A percentile compares a stretch with the other conserved stretches of the same genome.
Conservation (phyloP, 2,888 invertebrate species). For the Caenorhabditis auriculariae region DNA sequence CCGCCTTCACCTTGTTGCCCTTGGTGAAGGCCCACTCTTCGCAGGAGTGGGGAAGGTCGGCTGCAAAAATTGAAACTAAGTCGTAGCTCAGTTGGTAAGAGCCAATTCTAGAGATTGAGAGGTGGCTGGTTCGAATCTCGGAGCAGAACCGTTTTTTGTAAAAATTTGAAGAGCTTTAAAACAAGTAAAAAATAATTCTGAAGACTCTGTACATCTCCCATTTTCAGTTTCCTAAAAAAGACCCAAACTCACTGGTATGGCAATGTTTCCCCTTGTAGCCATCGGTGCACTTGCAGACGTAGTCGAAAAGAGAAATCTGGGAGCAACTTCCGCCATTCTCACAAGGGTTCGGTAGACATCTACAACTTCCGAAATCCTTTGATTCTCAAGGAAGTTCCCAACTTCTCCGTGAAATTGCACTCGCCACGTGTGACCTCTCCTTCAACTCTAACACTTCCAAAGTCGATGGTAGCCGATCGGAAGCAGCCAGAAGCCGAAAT, state of each 20-base stretch:
- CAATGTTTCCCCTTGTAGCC: slow-evolving; percentile 56
- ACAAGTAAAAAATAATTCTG: too few species aligned
- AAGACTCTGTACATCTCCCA: too few species aligned
- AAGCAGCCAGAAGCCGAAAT: slow-evolving; percentile 53
- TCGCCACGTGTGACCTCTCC: slow-evolving; percentile 42
- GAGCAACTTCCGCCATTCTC: slow-evolving; percentile 52
- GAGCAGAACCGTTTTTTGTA: too few species aligned
- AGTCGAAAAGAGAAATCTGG: slow-evolving; percentile 45
- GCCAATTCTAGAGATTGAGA: too few species aligned
- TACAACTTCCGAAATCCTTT: slow-evolving; percentile 15
- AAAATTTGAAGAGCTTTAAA: too few species aligned
- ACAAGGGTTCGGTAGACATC: slow-evolving; percentile 57
- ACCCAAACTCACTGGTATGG: slow-evolving; percentile 46
- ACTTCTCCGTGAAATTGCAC: slow-evolving; percentile 46
- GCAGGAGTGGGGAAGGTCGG: slow-evolving; percentile 53
- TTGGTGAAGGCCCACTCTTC: slow-evolving; percentile 51
- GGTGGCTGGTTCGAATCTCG: too few species aligned
- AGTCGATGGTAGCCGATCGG: slow-evolving; percentile 56
- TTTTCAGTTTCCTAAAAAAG: slow-evolving; percentile 5
- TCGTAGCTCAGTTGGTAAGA: too few species aligned
- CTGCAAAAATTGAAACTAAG: too few species aligned
- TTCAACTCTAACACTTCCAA: slow-evolving; percentile 39
- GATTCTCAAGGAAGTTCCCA: neutral
- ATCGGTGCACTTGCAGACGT: slow-evolving; percentile 45
- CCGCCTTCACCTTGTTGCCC: slow-evolving; percentile 21